Conservation (phyloP, 2,113 vertebrate genomes). For the Columba livia region DNA sequence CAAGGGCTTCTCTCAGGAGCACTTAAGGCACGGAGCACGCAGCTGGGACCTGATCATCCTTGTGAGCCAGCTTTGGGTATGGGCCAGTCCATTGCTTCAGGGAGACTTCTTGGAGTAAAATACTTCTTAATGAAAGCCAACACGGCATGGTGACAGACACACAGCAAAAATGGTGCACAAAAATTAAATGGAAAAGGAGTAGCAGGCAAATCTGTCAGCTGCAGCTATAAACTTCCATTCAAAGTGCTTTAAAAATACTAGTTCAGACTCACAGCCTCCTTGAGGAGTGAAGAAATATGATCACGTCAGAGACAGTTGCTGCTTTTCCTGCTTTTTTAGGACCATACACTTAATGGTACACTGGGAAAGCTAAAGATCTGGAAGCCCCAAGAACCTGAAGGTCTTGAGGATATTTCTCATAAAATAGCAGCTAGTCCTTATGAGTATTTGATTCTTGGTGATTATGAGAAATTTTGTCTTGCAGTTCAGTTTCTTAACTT, state of each 20-base stretch:
- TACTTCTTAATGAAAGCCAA: not conserved
- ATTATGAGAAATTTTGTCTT: not conserved
- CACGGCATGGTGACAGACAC: fast-evolving
- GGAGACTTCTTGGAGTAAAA: not conserved
- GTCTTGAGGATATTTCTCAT: not conserved
- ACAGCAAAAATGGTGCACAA: not conserved
- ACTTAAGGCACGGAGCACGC: fast-evolving
- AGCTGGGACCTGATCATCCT: not conserved
- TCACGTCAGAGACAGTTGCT: not conserved
- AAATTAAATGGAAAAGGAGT: not conserved
- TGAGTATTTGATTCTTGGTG: not conserved
- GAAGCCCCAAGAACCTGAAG: not conserved
- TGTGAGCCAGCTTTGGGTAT: not conserved
- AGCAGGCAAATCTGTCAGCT: not conserved
- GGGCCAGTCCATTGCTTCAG: not conserved
- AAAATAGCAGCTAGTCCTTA: not conserved
- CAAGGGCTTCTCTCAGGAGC: not conserved
- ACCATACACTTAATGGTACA: not conserved
- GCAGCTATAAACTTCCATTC: not conserved
- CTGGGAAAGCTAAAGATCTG: not conserved
- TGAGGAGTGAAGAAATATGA: not conserved
- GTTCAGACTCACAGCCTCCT: not conserved
- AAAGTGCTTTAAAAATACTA: not conserved
- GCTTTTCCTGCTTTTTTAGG: not conserved
- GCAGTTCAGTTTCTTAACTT: not conserved